Conservation (phyloP, 2,113 vertebrate genomes). For the Colossoma macropomum region DNA sequence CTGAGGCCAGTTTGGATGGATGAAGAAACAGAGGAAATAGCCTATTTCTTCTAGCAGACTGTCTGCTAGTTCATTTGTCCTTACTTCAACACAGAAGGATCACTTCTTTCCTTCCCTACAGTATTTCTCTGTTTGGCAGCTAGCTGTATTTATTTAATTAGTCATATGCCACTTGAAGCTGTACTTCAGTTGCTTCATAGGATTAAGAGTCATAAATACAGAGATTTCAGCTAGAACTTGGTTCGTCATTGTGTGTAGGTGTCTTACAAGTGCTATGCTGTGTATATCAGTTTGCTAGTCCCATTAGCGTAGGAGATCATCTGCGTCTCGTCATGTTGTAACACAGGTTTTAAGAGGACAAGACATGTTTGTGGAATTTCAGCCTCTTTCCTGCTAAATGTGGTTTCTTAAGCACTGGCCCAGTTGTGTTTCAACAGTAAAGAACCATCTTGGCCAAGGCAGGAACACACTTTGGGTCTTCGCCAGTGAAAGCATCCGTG, state of each 20-base stretch:
- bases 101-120: neutral
- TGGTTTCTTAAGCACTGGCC: constrained; percentile 4
- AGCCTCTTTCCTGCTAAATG: constrained; percentile 21
- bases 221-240: neutral
- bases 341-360: constrained; percentile 14
- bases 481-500: constrained; percentile 45
- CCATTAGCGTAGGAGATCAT: neutral
- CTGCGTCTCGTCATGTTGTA: neutral
- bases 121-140: neutral
- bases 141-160: neutral
- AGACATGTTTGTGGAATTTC: constrained; percentile 19
- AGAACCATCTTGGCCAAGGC: neutral
- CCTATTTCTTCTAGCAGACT: neutral
- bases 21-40: constrained; percentile 21
- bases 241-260: neutral
- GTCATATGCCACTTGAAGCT: neutral
- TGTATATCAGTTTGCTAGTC: neutral
- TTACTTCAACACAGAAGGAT: neutral
- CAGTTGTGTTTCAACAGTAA: constrained; percentile 12
- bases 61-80: neutral
- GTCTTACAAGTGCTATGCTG: neutral
- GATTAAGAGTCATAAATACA: neutral
- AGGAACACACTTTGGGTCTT: constrained; percentile 16
- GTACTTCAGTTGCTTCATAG: neutral
- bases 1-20: neutral